These are phyloP conservation scores for Hemicrepidius hirtus DNA, from an alignment of 2,888 invertebrate genomes.

Conservation along the genomic window DNA sequence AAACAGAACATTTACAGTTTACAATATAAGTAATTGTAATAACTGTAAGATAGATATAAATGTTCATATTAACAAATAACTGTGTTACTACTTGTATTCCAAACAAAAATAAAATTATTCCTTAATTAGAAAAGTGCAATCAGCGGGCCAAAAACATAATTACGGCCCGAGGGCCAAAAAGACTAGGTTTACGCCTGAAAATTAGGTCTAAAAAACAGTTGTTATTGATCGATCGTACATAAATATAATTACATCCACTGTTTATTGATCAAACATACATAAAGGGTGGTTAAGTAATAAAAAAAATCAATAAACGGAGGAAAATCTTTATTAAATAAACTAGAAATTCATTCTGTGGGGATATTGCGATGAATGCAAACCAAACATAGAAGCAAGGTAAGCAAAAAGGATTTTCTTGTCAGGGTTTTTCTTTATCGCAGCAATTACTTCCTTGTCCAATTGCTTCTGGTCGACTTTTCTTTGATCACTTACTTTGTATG, in stretches of 20 bases:
- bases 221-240: no score
- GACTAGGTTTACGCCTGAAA: no score
- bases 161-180: no score
- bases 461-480: constrained; percentile 93
- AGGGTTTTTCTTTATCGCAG: constrained; percentile 87
- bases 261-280: constrained; percentile 64
- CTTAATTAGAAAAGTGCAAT: no score
- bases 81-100: no score
- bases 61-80: no score
- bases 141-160: no score
- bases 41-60: no score
- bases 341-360: constrained; percentile 98
- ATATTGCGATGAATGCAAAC: constrained; percentile 93
- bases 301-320: constrained; percentile 64
- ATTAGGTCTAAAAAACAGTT: no score
- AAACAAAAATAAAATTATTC: no score
- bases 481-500: constrained; percentile 91
- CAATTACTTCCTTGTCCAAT: constrained; percentile 83
- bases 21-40: no score
- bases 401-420: constrained; percentile 92
- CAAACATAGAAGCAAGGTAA: constrained; percentile 95
- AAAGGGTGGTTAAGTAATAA: constrained; percentile 51
- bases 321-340: constrained; percentile 63
- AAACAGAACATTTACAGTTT: no score
- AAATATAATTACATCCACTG: constrained; percentile 55